Evolutionary conservation across 2,113 vertebrate species (phyloP).

Genomic region (Oryctolagus cuniculus): DNA sequence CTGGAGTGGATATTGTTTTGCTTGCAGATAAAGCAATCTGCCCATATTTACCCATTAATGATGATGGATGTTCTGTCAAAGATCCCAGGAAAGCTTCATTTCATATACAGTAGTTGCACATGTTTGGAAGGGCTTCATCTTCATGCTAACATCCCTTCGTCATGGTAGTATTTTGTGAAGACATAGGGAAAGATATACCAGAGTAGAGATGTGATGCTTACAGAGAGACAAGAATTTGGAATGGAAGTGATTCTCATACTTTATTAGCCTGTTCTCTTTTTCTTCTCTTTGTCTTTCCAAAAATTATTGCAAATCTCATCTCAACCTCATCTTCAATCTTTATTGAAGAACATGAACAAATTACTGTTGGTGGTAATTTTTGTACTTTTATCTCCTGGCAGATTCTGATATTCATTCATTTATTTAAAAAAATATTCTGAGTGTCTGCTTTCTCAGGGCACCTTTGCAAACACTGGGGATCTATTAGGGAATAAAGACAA

Average conservation of each 20-base stretch:
- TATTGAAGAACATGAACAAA: background rate
- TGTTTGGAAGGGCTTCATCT: background rate
- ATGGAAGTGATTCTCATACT: background rate
- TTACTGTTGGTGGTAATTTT: background rate
- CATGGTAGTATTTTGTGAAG: background rate
- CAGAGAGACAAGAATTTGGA: background rate
- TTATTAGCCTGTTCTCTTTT: background rate
- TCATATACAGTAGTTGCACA: background rate
- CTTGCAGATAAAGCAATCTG: background rate
- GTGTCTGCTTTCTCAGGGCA: background rate
- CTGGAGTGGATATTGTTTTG: constrained; percentile 24
- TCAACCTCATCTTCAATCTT: background rate
- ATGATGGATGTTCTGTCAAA: background rate
- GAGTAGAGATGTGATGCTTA: background rate
- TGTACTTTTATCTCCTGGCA: background rate
- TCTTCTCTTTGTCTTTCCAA: background rate
- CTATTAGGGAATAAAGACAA: background rate
- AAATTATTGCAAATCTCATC: background rate
- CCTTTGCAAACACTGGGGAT: background rate
- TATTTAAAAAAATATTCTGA: background rate
- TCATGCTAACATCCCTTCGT: background rate
- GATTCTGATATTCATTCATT: background rate
- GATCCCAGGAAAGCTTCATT: background rate
- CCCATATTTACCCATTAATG: background rate
- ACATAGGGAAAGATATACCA: background rate